Base-by-base conservation (phyloP, 1,140 invertebrate species). In the Drosophila seguyi region DNA sequence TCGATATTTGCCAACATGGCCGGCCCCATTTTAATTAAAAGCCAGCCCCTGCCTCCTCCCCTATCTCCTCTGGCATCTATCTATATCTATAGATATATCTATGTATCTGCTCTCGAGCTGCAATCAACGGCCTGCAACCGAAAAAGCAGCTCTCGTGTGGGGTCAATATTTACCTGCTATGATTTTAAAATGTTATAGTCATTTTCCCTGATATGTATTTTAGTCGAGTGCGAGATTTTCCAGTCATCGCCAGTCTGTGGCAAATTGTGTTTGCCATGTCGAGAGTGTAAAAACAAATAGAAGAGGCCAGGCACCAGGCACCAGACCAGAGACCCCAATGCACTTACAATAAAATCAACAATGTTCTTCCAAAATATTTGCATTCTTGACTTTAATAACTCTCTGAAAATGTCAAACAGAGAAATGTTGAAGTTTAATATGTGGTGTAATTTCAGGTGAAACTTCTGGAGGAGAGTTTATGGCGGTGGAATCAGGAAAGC, bases 151-250 rank as follows among this genome's bases (percentile, higher is more conserved):
- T 29, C 48, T 38, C 36, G 53, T 57, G 42, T 52, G 50, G 52
- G 42, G 77, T 63, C 73, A 82, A 81, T 81, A 81, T 81, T 81
- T 82, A 78, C 73, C 79, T 82, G 79, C 52, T 66, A 77, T 81
- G 79, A 82, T 82, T 81, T 81, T 77, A 82, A 77, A 82, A 73
- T 81, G 63, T 82, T 82, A 63, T 81, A 73, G 79, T 78, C 79
- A 60, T 78, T 78, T 68, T 52, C 44, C 29, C 45, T 75, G 61
- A 75, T 65, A 59, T 67, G 62, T 59, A 58, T 59, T 76, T 77
- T 48, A 66, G 61, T 76, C 29, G 73, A 75, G 62, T 73, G 66
- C 66, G 36, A 58, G 66, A 72, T 41, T 67, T 44, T 53, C 36
- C 61, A 55, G 41, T 31, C 68, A 57, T 34, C 66, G 63, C 25